Evolutionary conservation across 2,888 invertebrate species (phyloP).

Genomic region (Pristionchus exspectatus): DNA sequence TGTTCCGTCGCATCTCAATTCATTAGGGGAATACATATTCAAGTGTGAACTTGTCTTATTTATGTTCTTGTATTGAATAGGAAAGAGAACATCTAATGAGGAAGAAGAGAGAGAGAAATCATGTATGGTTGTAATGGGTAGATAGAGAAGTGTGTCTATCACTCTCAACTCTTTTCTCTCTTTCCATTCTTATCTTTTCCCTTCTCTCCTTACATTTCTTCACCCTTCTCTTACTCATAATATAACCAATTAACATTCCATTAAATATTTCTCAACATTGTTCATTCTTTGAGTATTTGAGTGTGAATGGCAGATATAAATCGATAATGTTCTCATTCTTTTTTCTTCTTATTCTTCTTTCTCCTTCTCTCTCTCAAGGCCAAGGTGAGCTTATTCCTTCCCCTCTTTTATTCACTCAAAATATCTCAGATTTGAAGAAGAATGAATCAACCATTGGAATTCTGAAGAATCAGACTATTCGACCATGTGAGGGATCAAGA

Average conservation of each 20-base stretch:
- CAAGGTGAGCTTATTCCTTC: neutral
- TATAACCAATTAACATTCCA: neutral
- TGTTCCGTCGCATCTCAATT: no score
- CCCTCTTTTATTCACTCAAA: neutral
- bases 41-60: no score
- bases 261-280: neutral
- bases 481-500: constrained; percentile 4
- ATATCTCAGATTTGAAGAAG: neutral
- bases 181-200: neutral
- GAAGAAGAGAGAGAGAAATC: neutral
- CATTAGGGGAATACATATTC: no score
- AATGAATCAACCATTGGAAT: neutral
- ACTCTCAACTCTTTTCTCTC: neutral
- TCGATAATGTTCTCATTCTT: neutral
- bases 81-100: neutral
- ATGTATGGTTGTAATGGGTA: constrained; percentile 4
- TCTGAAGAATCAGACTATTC: neutral
- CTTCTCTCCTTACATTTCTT: neutral
- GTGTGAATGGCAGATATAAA: neutral
- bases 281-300: neutral
- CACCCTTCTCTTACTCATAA: neutral
- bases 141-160: neutral
- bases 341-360: neutral
- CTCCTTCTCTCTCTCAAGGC: neutral
- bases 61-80: neutral